Conservation (phyloP, 2,113 vertebrate species). For the Formicarius rufipectus region DNA sequence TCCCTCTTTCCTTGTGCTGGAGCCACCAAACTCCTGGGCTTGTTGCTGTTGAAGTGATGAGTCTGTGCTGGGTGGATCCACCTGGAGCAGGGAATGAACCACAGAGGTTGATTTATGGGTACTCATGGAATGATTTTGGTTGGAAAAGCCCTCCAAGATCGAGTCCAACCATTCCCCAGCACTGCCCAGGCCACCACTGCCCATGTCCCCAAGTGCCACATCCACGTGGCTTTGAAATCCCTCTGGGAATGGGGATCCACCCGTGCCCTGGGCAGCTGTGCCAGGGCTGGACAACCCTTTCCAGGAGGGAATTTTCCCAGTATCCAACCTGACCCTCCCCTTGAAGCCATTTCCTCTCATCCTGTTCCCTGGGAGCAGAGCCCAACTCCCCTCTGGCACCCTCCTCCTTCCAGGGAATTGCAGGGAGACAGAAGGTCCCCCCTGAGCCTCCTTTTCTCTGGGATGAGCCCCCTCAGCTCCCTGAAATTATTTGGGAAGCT, state of each 20-base stretch:
- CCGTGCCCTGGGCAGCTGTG: not conserved
- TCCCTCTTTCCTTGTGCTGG: not conserved
- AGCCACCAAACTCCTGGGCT: not conserved
- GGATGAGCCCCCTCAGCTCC: not conserved
- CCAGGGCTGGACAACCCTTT: not conserved
- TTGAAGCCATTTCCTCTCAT: not conserved
- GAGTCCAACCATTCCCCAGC: not conserved
- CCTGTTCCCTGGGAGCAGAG: not conserved
- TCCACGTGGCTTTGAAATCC: accelerated
- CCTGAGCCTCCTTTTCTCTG: not conserved
- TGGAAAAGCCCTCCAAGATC: not conserved
- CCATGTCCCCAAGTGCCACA: not conserved
- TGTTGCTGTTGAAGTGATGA: not conserved
- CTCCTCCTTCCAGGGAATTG: not conserved
- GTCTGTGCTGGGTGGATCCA: not conserved
- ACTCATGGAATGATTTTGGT: not conserved
- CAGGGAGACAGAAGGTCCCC: not conserved
- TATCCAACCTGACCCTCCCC: not conserved
- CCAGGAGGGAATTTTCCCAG: not conserved
- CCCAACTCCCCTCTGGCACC: not conserved
- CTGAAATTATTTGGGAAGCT: not conserved
- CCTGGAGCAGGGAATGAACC: not conserved
- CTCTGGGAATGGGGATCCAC: accelerated
- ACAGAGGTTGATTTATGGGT: not conserved
- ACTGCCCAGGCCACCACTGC: not conserved